A percentile compares a stretch with the other conserved stretches of the same genome.
Evolutionary conservation across 2,113 vertebrate genomes (phyloP).

Genomic region (Furnarius figulus): DNA sequence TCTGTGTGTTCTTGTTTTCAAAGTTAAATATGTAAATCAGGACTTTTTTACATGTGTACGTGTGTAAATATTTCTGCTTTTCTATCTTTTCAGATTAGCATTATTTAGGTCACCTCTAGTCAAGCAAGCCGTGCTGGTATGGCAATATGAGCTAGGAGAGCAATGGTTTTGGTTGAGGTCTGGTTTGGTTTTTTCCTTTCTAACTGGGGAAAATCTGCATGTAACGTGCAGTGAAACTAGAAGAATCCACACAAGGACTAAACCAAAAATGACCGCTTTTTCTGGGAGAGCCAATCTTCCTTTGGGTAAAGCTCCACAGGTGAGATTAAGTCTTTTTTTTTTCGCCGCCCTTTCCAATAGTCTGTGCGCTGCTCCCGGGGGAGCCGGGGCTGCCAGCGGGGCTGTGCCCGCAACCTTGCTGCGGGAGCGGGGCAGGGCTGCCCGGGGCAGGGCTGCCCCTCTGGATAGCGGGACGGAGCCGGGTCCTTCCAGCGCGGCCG

Average conservation of each 20-base stretch:
- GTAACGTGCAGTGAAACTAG: not conserved
- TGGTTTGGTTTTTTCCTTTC: not conserved
- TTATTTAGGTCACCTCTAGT: constrained; percentile 8
- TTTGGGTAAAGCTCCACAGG: not conserved
- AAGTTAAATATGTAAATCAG: not conserved
- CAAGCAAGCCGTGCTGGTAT: not conserved
- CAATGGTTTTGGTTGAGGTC: not conserved
- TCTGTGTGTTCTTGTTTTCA: not conserved
- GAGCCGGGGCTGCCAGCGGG: not conserved
- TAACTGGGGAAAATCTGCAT: not conserved
- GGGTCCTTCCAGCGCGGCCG: not conserved
- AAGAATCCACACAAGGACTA: not conserved
- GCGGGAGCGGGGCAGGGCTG: not conserved
- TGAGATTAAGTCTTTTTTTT: not conserved
- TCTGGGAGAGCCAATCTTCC: not conserved
- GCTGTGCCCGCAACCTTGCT: not conserved
- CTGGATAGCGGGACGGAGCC: too few relatives aligned
- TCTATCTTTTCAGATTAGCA: not conserved
- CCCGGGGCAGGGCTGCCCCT: too few relatives aligned
- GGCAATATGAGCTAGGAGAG: not conserved
- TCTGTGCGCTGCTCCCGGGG: accelerated
- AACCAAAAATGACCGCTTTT: not conserved
- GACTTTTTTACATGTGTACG: not conserved
- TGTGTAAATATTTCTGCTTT: not conserved
- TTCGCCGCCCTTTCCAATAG: accelerated